Conservation (phyloP, 1,140 invertebrate species). For the Carcinoscorpius rotundicauda region DNA sequence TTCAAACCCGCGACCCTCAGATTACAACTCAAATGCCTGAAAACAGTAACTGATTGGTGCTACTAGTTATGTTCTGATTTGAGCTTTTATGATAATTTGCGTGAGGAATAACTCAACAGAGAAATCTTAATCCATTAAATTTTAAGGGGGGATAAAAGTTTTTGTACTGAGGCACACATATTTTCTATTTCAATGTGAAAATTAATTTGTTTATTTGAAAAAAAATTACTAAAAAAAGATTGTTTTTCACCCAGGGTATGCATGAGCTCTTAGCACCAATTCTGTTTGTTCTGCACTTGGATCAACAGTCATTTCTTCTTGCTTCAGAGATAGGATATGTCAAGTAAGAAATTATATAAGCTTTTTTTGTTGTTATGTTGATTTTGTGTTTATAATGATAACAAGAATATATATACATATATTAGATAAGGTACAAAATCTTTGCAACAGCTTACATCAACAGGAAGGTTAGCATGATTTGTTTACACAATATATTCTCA, state of each 20-base stretch:
- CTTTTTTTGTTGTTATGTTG: neutral
- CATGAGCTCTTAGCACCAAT: constrained; percentile 65
- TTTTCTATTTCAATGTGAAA: constrained; percentile 1
- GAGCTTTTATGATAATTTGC: too few relatives aligned
- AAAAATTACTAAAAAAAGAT: constrained; percentile 4
- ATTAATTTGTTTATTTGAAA: constrained; percentile 3
- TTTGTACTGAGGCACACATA: too few relatives aligned
- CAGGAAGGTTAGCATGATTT: constrained; percentile 10
- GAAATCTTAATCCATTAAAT: too few relatives aligned
- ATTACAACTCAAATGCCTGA: too few relatives aligned
- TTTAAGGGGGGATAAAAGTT: too few relatives aligned
- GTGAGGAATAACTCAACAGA: too few relatives aligned
- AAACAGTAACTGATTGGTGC: too few relatives aligned
- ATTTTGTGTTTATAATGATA: constrained; percentile 9
- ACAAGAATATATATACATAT: constrained; percentile 4
- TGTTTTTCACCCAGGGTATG: constrained; percentile 49
- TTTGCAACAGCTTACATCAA: constrained; percentile 2
- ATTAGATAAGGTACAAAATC: constrained; percentile 8
- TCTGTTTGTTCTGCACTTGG: constrained; percentile 56
- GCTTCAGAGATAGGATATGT: constrained; percentile 35
- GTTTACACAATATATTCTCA: too few relatives aligned
- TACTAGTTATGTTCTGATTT: too few relatives aligned
- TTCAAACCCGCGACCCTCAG: too few relatives aligned
- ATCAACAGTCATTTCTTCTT: constrained; percentile 49
- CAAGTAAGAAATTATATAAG: constrained; percentile 29